Evolutionary conservation across 2,797 vertebrate genomes (phyloP).

Genomic region (Miichthys miiuy): DNA sequence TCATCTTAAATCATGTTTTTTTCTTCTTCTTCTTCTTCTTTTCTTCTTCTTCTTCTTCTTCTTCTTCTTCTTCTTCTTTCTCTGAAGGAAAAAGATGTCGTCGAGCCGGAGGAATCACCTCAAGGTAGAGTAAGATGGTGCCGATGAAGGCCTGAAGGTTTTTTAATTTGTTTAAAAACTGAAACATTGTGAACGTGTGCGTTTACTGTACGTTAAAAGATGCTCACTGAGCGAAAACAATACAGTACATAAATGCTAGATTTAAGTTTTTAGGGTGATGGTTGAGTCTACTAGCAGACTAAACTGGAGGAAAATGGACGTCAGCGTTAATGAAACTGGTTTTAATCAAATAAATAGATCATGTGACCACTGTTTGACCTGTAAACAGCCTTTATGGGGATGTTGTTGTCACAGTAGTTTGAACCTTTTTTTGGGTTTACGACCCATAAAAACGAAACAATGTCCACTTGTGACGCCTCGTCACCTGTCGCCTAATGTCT

Average conservation of each 20-base stretch:
- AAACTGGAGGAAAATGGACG: background rate
- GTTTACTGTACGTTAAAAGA: background rate
- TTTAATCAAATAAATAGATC: background rate
- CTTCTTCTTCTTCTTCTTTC: constrained; percentile 9
- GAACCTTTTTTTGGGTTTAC: background rate
- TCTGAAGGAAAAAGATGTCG: constrained; percentile 78
- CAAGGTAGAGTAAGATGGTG: constrained; percentile 68
- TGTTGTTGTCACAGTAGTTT: too few species aligned
- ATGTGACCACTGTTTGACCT: background rate
- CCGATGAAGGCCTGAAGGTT: background rate
- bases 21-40: constrained; percentile 14
- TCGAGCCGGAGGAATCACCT: constrained; percentile 74
- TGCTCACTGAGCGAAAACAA: background rate
- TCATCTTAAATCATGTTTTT: background rate
- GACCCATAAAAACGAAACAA: background rate
- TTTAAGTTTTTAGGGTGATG: background rate
- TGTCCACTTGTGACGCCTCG: background rate
- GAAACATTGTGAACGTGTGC: background rate
- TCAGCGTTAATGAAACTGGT: background rate
- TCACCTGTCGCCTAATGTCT: background rate
- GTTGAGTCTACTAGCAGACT: too few species aligned
- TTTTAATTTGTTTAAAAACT: background rate
- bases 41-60: background rate
- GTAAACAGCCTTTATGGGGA: background rate
- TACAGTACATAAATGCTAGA: background rate